These are phyloP conservation scores for Mesocricetus auratus DNA, from an alignment of 2,113 vertebrate species.

Conservation along the genomic window DNA sequence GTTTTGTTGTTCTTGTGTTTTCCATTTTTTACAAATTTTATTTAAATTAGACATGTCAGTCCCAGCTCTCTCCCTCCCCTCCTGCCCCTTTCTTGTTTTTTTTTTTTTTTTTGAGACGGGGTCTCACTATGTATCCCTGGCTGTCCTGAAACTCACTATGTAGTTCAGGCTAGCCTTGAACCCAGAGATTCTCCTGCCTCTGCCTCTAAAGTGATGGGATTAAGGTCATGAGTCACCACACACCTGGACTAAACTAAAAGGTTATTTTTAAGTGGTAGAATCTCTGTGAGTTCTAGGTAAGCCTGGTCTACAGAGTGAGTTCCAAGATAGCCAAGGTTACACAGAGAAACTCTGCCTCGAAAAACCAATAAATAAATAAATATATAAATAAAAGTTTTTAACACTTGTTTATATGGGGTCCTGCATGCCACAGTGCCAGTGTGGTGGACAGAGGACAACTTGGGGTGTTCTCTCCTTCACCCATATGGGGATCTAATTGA, in stretches of 20 bases:
- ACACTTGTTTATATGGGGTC: background rate
- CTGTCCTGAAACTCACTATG: too few species aligned
- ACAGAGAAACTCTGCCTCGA: background rate
- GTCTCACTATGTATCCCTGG: too few species aligned
- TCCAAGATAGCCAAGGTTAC: background rate
- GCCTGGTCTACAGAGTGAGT: background rate
- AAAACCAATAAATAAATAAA: background rate
- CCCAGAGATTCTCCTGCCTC: too few species aligned
- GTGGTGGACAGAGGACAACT: background rate
- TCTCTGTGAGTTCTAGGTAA: background rate
- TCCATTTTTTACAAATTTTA: too few species aligned
- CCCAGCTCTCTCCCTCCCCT: too few species aligned
- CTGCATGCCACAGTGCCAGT: background rate
- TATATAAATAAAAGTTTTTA: background rate
- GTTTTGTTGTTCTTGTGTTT: rapidly evolving
- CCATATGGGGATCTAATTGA: background rate
- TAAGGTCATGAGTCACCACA: background rate
- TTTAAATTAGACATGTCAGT: too few species aligned
- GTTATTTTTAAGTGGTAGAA: background rate
- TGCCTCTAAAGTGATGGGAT: background rate
- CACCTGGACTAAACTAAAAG: background rate
- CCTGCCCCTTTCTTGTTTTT: background rate
- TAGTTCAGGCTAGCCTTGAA: too few species aligned
- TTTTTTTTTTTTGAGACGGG: background rate
- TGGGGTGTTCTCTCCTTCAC: background rate